Evolutionary conservation across 37 sponge, comb jelly and placozoan species (phyloP), one percentile per base, ranked within the genome.

Genomic region (Halichondria panicea): DNA sequence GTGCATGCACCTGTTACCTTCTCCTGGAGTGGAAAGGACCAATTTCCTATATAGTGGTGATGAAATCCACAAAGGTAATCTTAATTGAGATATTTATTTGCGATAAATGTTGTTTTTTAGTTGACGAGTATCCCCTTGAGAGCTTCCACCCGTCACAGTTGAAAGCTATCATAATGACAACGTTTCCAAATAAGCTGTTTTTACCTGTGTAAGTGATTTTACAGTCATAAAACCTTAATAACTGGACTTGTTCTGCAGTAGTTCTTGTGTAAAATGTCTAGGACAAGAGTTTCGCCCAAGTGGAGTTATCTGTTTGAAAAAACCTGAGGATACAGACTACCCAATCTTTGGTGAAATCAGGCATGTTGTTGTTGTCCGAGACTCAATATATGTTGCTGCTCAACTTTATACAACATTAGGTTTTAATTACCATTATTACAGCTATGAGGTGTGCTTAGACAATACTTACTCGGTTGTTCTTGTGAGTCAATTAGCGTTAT

Each of bases 11-110:
- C 27, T 59, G 60, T 24, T 24, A 22, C 8, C 60, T 59, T 7
- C 60, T 24, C 60, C 60, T 59, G 60, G 60, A 24, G 60, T 59
- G 25, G 27, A 59, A 22, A 24, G 7, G 25, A 24, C 60, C 11
- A 59, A 59, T 59, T 59, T 59, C 27, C 60, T 59, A 7, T 59
- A 59, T 59, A 59, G 27, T 24, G 60, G 60, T 24, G 60, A 59
- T 59, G 60, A 59, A 59, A 59, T 59, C 19, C 7, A 22, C 7
- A 12, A 22, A 59, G 60, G 60, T 59, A 59, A 59, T 48, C 11
- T 11, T 48, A 48, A 11, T 18, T 18, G 11, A 15, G 11, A 48
- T 15, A 48, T 48, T 11, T 48, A 48, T 15, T 48, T 48, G 52
- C 15, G 52, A 11, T 18, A 48, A 18, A 48, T 48, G 13, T 18